Conservation (phyloP, 2,888 invertebrate genomes). For the Tenthredo mesomela region DNA sequence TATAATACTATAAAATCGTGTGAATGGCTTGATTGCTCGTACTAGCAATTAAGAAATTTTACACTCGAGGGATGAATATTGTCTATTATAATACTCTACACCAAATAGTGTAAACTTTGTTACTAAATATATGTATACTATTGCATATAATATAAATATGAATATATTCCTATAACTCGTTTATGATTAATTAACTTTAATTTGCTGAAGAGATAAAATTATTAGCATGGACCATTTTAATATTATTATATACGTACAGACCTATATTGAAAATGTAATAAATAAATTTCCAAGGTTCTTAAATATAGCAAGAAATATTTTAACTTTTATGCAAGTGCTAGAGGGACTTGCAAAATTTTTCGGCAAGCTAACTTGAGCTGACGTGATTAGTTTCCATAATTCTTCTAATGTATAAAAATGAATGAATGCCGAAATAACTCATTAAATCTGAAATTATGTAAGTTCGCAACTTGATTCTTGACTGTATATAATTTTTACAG, state of each 20-base stretch:
- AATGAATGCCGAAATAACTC: background rate
- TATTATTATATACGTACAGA: constrained; percentile 6
- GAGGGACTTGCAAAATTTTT: background rate
- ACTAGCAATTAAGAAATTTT: background rate
- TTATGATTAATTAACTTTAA: background rate
- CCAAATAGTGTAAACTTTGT: background rate
- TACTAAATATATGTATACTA: background rate
- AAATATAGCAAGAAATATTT: background rate
- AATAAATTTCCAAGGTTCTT: background rate
- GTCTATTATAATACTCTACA: background rate
- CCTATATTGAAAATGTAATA: background rate
- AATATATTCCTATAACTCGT: background rate
- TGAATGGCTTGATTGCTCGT: background rate
- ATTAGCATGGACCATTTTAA: background rate
- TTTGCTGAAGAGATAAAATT: background rate
- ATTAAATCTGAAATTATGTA: background rate
- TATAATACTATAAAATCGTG: background rate
- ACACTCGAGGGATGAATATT: background rate
- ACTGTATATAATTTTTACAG: too few relatives aligned
- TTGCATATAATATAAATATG: background rate
- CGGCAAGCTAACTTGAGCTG: background rate
- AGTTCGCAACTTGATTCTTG: too few relatives aligned
- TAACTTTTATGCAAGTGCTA: background rate
- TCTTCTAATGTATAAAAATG: background rate
- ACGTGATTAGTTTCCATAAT: background rate